Conservation (phyloP, 2,113 vertebrate species). For the Zingel zingel region DNA sequence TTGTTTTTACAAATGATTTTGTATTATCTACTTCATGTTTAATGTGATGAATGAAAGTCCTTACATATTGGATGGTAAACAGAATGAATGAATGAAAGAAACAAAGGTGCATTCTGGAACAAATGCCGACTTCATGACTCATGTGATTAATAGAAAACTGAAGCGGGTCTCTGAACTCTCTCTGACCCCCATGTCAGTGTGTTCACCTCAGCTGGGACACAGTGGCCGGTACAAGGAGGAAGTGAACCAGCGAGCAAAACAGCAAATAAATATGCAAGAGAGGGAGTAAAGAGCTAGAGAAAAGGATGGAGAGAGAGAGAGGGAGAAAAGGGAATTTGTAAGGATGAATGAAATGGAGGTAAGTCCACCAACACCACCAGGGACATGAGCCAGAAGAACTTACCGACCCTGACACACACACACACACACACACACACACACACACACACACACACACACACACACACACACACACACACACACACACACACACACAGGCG, state of each 20-base stretch:
- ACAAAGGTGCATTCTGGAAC: not conserved
- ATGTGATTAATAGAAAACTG: not conserved
- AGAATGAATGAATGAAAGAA: not conserved
- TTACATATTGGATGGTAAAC: not conserved
- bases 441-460: constrained; percentile 18
- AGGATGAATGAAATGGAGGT: constrained; percentile 66
- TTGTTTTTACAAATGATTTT: not conserved
- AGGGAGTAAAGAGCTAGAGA: not conserved
- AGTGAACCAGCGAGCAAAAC: constrained; percentile 23
- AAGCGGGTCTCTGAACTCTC: constrained; percentile 31
- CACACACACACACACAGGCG: not conserved
- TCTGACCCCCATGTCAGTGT: constrained; percentile 23
- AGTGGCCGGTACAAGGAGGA: constrained; percentile 36
- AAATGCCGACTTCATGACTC: not conserved
- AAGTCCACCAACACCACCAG: constrained; percentile 38
- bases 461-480: constrained; percentile 15
- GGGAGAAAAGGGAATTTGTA: constrained; percentile 39
- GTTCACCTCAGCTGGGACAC: not conserved
- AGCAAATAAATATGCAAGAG: constrained; percentile 59
- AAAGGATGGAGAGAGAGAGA: constrained; percentile 34
- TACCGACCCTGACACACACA: constrained; percentile 30
- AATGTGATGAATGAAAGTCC: not conserved
- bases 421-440: constrained; percentile 13
- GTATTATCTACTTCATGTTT: not conserved
- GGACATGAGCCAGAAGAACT: constrained; percentile 55